Conservation (phyloP, 2,888 invertebrate species). For the Phengaris alcon region DNA sequence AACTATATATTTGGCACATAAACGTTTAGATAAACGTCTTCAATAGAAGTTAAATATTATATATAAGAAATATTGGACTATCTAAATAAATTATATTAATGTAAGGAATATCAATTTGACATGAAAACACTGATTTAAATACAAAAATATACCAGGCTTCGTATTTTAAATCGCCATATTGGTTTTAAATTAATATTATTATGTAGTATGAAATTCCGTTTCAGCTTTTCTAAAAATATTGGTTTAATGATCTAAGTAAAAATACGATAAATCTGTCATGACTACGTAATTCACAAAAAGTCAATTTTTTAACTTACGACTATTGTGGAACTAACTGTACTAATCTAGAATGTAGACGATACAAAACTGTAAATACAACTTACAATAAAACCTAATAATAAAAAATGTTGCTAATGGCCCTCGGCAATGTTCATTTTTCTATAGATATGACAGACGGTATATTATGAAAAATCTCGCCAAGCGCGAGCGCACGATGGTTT, state of each 20-base stretch:
- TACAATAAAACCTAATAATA: too few relatives aligned
- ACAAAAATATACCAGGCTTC: background rate
- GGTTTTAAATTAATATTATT: background rate
- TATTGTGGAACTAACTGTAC: too few relatives aligned
- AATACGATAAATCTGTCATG: background rate
- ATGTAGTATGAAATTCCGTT: background rate
- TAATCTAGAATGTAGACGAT: too few relatives aligned
- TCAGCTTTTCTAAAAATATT: background rate
- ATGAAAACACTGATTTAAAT: background rate
- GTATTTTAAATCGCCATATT: background rate
- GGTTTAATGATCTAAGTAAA: background rate
- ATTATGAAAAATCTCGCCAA: too few relatives aligned
- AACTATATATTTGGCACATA: background rate
- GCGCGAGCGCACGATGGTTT: too few relatives aligned
- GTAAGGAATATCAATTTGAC: background rate
- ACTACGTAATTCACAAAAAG: too few relatives aligned
- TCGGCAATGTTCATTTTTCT: too few relatives aligned
- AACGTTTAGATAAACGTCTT: background rate
- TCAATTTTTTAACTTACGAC: too few relatives aligned
- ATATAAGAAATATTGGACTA: background rate
- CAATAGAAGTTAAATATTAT: background rate
- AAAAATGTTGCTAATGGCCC: too few relatives aligned
- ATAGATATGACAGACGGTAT: too few relatives aligned
- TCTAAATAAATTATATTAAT: background rate
- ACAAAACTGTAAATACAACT: too few relatives aligned